Conservation (phyloP, 2,888 invertebrate genomes). For the Tanytarsus gracilentus region DNA sequence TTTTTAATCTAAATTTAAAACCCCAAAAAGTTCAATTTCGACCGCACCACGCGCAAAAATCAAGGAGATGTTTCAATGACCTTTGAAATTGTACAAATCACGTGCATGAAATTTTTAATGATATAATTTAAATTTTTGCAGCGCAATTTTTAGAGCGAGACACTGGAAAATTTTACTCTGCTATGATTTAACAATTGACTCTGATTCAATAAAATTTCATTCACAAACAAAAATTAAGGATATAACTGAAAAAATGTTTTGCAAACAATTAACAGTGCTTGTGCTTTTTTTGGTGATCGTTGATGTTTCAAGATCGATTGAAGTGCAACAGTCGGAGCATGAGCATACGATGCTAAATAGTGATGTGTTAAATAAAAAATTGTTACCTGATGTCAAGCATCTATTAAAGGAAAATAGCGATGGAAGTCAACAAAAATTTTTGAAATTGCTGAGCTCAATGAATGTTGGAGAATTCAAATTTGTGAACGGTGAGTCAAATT, state of each 20-base stretch:
- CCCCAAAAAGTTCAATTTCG: no score
- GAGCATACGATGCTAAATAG: neutral
- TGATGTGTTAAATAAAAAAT: neutral
- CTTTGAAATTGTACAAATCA: slow-evolving; percentile 10
- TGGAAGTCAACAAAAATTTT: slow-evolving; percentile 2
- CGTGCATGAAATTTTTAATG: neutral
- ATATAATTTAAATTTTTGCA: neutral
- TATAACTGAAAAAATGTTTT: neutral
- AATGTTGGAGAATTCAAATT: neutral
- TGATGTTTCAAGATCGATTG: slow-evolving; percentile 3
- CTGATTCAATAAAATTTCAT: no score
- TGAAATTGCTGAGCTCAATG: neutral
- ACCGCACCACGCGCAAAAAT: neutral
- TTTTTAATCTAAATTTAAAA: no score
- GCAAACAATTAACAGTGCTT: neutral
- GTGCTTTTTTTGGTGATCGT: neutral
- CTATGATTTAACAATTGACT: neutral
- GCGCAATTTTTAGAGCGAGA: neutral
- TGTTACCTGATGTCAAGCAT: neutral
- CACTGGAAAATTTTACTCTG: neutral
- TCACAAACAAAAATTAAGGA: no score
- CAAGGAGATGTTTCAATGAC: slow-evolving; percentile 9
- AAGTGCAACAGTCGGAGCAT: neutral
- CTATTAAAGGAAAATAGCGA: neutral
- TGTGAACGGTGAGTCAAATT: slow-evolving; percentile 3